Evolutionary conservation across 2,113 vertebrate genomes (phyloP).

Genomic region (Corydoras sp.): DNA sequence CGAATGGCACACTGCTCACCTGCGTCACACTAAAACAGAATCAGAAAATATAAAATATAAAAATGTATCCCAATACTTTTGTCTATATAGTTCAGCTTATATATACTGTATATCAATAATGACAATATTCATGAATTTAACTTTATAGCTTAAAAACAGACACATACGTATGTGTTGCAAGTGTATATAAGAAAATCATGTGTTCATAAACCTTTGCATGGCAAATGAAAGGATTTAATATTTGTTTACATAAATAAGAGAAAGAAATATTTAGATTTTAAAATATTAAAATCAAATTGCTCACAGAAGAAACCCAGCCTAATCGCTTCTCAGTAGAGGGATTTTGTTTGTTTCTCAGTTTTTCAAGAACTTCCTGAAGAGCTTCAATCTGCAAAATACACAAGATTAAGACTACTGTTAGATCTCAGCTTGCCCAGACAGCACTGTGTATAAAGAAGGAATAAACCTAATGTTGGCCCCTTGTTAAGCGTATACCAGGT

Average conservation of each 20-base stretch:
- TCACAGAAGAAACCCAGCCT: slow-evolving; percentile 67
- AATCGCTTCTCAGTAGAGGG: slow-evolving; percentile 67
- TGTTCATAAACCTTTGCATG: too few relatives aligned
- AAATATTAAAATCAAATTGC: not conserved
- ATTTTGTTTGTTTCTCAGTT: slow-evolving; percentile 57
- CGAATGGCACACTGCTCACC: slow-evolving; percentile 68
- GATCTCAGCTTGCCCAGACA: not conserved
- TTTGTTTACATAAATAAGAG: too few relatives aligned
- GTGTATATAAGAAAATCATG: too few relatives aligned
- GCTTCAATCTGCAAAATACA: slow-evolving; percentile 51
- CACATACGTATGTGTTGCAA: too few relatives aligned
- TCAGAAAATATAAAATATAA: too few relatives aligned
- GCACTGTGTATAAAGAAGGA: not conserved
- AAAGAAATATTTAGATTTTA: not conserved
- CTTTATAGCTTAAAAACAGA: too few relatives aligned
- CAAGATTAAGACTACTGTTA: not conserved
- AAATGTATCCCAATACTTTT: too few relatives aligned
- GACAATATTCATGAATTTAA: too few relatives aligned
- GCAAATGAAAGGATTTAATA: too few relatives aligned
- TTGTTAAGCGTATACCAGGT: not conserved
- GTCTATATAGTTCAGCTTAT: too few relatives aligned
- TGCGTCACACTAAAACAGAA: slow-evolving; percentile 60
- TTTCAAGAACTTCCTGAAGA: slow-evolving; percentile 68
- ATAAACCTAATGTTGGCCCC: not conserved
- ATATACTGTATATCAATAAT: too few relatives aligned